Base-by-base conservation (phyloP, 37 sponge, comb jelly and placozoan genomes). In the Geodia barretti region DNA sequence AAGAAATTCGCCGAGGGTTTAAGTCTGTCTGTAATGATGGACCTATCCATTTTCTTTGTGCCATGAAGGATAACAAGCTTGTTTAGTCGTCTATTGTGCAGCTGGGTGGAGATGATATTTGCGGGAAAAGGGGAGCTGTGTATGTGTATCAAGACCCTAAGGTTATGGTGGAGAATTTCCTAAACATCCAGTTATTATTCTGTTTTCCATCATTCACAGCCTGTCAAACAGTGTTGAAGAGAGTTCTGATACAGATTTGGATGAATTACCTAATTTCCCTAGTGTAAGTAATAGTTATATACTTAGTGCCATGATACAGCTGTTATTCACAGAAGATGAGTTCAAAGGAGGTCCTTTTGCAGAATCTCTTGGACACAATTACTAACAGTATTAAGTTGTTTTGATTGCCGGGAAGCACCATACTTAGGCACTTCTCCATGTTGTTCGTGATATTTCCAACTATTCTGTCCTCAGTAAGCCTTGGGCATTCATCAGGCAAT, bases 391-490 rank as follows among this genome's bases (percentile, higher is more conserved):
- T 26, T 83, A 21, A 75, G 75, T 42, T n/a, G 75, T 11, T 83
- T 41, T 74, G 75, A 41, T 24, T 47, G 70, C 62, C 29, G 83
- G 34, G 75, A 63, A 4, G 20, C 19, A 5, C 83, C 83, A 11
- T 66, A 26, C 20, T 67, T 67, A 42, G 2, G n/a, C 24, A 83
- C 64, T 40, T 26, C 74, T 34, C 4, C 41, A 31, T 20, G 0
- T 73, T 2, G 20, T 74, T 38, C 11, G 30, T 9, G 26, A 54
- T 4, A 29, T 74, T 1, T 66, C 83, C 0, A 74, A 26, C 5
- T 70, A 74, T 28, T 38, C 62, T 23, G 73, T 84, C 76, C 26
- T 59, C 20, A 58, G 24, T 5, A 75, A 84, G 70, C 84, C 84
- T 36, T 26, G 24, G n/a, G 82, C 82, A 35, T 62, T 59, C 5